A percentile compares a stretch with the other conserved stretches of the same genome.
Evolutionary conservation across 2,888 invertebrate species (phyloP).

Genomic region (Nycteola revayana): DNA sequence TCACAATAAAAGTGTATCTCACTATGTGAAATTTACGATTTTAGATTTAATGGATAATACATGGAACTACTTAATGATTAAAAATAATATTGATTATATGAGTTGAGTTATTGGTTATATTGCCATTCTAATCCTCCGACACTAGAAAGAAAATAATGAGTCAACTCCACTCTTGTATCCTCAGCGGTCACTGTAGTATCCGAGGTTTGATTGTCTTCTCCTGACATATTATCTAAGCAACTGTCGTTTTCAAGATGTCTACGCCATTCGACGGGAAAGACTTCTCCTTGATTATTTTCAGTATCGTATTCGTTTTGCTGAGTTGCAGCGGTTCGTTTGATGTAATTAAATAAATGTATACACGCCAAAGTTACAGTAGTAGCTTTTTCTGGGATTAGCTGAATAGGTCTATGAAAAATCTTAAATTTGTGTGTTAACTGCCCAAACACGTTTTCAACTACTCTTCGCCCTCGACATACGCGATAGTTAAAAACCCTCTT

Average conservation of each 20-base stretch:
- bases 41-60: slow-evolving; percentile 10
- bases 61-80: slow-evolving; percentile 7
- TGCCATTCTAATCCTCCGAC: slow-evolving; percentile 20
- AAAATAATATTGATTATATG: slow-evolving; percentile 8
- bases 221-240: slow-evolving; percentile 11
- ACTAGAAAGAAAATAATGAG: slow-evolving; percentile 18
- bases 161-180: slow-evolving; percentile 17
- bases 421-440: slow-evolving; percentile 22
- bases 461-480: slow-evolving; percentile 25
- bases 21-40: slow-evolving; percentile 5
- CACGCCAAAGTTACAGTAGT: slow-evolving; percentile 17
- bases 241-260: slow-evolving; percentile 8
- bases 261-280: slow-evolving; percentile 18
- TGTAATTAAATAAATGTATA: slow-evolving; percentile 21
- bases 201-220: slow-evolving; percentile 15
- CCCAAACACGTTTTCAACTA: slow-evolving; percentile 35
- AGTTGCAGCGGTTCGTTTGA: slow-evolving; percentile 10
- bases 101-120: slow-evolving; percentile 16
- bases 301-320: slow-evolving; percentile 23
- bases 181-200: slow-evolving; percentile 10
- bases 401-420: slow-evolving; percentile 15
- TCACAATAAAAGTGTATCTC: slow-evolving; percentile 10
- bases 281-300: slow-evolving; percentile 23
- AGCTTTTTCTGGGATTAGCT: slow-evolving; percentile 19
- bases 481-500: slow-evolving; percentile 27